Evolutionary conservation across 30 jellyfish, hydroid and myxozoan genomes (phyloP), one percentile per base, ranked within the genome.

Genomic region (Kudoa iwatai): DNA sequence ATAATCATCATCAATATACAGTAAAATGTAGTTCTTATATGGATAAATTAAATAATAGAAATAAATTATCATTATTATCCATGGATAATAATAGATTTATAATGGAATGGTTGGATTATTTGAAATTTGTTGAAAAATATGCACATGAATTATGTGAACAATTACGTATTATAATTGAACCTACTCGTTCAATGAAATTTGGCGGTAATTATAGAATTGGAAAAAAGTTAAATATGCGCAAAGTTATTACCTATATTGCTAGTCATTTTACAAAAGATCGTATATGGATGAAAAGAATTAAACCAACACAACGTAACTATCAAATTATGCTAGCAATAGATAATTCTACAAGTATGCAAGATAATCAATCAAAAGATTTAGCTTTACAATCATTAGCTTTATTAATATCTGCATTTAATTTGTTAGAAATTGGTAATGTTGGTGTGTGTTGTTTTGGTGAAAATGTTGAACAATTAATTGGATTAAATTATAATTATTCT

Each of bases 201-300:
- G 60, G 90, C 38, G 90, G 90, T 20, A 85, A 68, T 34, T 68
- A 59, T 34, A 68, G 90, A 21, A 68, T 67, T 21, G 90, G 90
- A 1, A 68, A 68, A 32, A 43, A 85, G 15, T 42, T 68, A 69
- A 68, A 59, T 52, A 68, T 68, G 90, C 85, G 90, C 15, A 68
- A 68, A 26, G 85, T 68, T 17, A 68, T 68, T 34, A 82, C 90
- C 12, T 68, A 68, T 40, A 68, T 68, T 32, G 90, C 90, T 2
- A 68, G 90, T 58, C 90, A 59, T 35, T 68, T 49, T 35, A 59
- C 85, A 20, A 68, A 68, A 39, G 90, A 68, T 36, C 59, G 59
- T 39, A 68, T 68, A 24, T 68, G 90, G 90, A 43, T 68, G 50
- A 45, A 85, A 12, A 55, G 90, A 39, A 68, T 83, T 17, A 58